Conservation (phyloP, 2,797 vertebrate species). For the Mus minutoides region DNA sequence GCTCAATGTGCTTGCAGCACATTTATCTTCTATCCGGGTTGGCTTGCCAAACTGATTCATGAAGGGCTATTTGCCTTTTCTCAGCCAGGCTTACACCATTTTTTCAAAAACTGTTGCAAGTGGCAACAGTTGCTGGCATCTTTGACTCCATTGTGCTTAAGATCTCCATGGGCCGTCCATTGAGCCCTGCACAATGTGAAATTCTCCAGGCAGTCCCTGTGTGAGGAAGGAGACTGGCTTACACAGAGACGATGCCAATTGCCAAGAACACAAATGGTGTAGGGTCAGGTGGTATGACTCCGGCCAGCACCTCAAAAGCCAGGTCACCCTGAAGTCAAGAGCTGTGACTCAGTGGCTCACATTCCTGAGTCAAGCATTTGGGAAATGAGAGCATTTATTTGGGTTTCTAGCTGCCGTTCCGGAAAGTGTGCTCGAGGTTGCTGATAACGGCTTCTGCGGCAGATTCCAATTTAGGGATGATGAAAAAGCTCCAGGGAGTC, state of each 20-base stretch:
- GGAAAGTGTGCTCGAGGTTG: neutral
- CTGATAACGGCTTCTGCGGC: neutral
- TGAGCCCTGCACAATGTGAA: accelerated
- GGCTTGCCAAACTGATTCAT: neutral
- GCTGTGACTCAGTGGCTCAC: neutral
- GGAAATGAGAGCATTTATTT: constrained; percentile 4
- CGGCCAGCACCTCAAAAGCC: neutral
- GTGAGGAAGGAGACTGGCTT: accelerated
- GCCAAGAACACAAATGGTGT: accelerated
- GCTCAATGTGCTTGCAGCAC: neutral
- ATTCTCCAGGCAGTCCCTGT: neutral
- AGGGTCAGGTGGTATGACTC: neutral
- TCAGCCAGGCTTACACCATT: too few species aligned
- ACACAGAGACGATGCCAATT: accelerated
- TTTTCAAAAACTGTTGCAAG: neutral
- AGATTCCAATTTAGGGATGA: constrained; percentile 14
- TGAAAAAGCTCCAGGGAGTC: neutral
- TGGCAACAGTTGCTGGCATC: neutral
- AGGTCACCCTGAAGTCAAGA: neutral
- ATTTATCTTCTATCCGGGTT: neutral
- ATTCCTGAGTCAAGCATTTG: neutral
- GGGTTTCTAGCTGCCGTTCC: neutral
- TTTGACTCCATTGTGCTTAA: neutral
- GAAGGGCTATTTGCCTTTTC: neutral
- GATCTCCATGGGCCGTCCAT: accelerated